Base-by-base conservation (phyloP, 2,797 vertebrate genomes). In the Neosalanx taihuensis region DNA sequence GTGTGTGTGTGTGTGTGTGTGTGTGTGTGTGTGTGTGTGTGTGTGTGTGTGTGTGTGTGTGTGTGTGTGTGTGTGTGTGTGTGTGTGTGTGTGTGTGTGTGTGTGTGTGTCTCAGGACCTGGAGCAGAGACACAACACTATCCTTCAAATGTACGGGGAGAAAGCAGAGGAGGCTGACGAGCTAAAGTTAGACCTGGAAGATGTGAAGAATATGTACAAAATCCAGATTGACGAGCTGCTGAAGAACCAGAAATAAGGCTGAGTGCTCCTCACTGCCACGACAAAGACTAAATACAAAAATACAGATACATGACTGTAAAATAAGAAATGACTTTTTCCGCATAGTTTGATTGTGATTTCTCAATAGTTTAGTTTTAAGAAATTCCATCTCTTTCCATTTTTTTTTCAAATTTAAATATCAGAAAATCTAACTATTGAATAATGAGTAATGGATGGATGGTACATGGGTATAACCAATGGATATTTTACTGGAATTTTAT, bases 161-260 rank as follows among this genome's bases (percentile, higher is more conserved):
- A 99, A 99, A 84, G 98, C 97, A 4, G 97, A 99, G 79, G 98
- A 99, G 80, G 96, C 98, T 0, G 95, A 99, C 83, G 98, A 99
- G 65, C 92, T 99, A 57, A 92, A 94, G 12, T 90, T 99, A 66
- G 98, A 99, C 83, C 95, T 99, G 1, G 95, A 98, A 86, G 98
- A 99, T 86, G 96, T 99, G 68, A 99, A 99, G 88, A 98, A 95
- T 84, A 98, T 99, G 98, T 99, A 97, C 83, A 99, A 99, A 92
- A 94, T 91, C 69, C 98, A 99, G 83, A 99, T 98, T 76, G 97
- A 99, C 75, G 98, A 99, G 89, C 94, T 99, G 80, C 85, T 99
- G 75, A 89, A 94, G 85, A 94, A 92, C 81, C 91, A 93, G 86
- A 93, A 93, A 89, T 92, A 85, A 85, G 84, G 83, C 59, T 49